Base-by-base conservation (phyloP, 2,888 invertebrate species). In the Tryphoninae sp. region DNA sequence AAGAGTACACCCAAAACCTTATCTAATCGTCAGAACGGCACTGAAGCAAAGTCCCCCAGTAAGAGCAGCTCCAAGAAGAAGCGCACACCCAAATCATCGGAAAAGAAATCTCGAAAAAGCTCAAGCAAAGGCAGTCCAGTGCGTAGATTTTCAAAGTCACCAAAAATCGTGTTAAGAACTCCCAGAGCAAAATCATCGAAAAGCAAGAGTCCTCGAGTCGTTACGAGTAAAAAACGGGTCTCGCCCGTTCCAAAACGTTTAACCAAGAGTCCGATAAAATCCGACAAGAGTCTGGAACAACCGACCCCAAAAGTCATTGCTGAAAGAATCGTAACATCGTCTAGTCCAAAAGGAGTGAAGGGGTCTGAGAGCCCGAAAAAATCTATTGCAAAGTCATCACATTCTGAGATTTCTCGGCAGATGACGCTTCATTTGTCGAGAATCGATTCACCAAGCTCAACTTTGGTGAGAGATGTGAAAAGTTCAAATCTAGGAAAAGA, bases 111-210 rank as follows among this genome's bases (percentile, higher is more conserved):
- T 2, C 61, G 33, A 1, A 71, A 26, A 40, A 75, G 67, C 68
- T 55, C 65, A 8, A 16, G 7, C 23, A 53, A 13, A 7, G 76
- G 67, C 61, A 9, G 55, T 19, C 33, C 64, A 1, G 53, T 73
- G 4, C 83, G 67, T 40, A 86, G 72, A 73, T 84, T 87, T 65
- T 86, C 87, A 4, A 88, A 88, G 51, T 87, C 88, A 23, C 87
- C 88, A 13, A 89, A 87, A 78, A 87, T 86, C 62, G 82, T 86
- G n/a, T 55, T 87, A 1, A 83, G 79, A 61, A 74, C 82, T 8
- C 84, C 83, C 6, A 84, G 84, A 23, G 59, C 51, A 7, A 84
- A 85, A 74, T 64, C 78, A 13, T 42, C 84, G 7, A 83, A 67
- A n/a, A 55, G 65, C 13, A 85, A 82, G 59, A 84, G 84, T 42